These are phyloP conservation scores for Rana temporaria DNA, from an alignment of 2,113 vertebrate genomes.

Conservation along the genomic window DNA sequence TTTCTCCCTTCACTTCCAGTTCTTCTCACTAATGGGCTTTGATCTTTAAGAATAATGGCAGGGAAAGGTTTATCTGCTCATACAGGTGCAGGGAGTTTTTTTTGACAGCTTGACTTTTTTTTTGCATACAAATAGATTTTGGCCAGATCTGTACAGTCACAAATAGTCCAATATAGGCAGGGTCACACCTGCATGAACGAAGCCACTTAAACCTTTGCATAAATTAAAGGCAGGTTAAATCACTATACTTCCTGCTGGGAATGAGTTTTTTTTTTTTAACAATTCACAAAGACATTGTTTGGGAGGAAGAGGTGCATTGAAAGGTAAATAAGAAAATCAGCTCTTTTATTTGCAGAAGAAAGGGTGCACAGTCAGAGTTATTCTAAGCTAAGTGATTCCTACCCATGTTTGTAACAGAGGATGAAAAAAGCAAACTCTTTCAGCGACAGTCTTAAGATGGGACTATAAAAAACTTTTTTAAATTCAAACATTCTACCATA, in stretches of 20 bases:
- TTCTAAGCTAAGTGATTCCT: slow-evolving; percentile 54
- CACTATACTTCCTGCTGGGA: slow-evolving; percentile 61
- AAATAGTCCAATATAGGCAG: slow-evolving; percentile 65
- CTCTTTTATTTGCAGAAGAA: slow-evolving; percentile 59
- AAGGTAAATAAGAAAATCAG: slow-evolving; percentile 64
- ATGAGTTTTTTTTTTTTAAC: slow-evolving; percentile 55
- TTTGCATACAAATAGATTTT: slow-evolving; percentile 73
- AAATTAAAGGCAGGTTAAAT: slow-evolving; percentile 72
- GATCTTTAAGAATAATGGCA: slow-evolving; percentile 77
- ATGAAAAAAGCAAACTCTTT: neutral
- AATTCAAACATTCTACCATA: no score
- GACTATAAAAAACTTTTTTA: no score
- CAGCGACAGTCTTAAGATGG: neutral
- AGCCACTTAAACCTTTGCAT: slow-evolving; percentile 65
- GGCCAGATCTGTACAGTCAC: slow-evolving; percentile 75
- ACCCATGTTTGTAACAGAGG: neutral
- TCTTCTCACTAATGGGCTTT: slow-evolving; percentile 74
- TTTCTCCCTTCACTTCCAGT: slow-evolving; percentile 69
- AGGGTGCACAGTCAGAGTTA: slow-evolving; percentile 45
- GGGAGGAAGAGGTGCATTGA: slow-evolving; percentile 49
- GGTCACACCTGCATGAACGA: slow-evolving; percentile 71
- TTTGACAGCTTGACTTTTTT: slow-evolving; percentile 77
- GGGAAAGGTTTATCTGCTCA: slow-evolving; percentile 75
- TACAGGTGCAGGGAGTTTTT: slow-evolving; percentile 77
- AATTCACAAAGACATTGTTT: slow-evolving; percentile 55